A percentile compares a stretch with the other conserved stretches of the same genome.
These are phyloP conservation scores for Periophthalmus magnuspinnatus DNA, from an alignment of 2,797 vertebrate species.

Conservation along the genomic window DNA sequence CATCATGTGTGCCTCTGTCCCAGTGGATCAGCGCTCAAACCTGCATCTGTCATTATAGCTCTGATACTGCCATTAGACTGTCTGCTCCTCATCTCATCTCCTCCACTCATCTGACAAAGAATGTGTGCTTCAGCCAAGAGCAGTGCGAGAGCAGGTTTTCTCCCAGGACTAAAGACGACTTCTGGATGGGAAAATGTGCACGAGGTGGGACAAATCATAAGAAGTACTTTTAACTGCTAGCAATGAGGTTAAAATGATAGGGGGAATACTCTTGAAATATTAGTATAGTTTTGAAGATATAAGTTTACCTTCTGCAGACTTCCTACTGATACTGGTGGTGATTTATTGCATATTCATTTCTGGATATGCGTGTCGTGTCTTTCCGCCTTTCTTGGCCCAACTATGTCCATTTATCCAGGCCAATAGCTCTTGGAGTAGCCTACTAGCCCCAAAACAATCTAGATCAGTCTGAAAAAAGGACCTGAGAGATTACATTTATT, in stretches of 20 bases:
- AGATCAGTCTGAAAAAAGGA: neutral
- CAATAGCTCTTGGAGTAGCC: neutral
- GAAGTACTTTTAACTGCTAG: conserved; percentile 2
- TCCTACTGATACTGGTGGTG: neutral
- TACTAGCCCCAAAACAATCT: neutral
- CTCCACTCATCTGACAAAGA: conserved; percentile 48
- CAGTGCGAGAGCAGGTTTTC: conserved; percentile 41
- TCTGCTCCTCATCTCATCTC: conserved; percentile 35
- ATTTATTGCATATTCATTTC: neutral
- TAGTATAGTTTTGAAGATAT: neutral
- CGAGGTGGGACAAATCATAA: conserved; percentile 35
- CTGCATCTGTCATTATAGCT: conserved; percentile 62
- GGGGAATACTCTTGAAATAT: neutral
- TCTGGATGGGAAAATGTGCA: conserved; percentile 21
- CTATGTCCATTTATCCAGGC: neutral
- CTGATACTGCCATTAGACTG: conserved; percentile 54
- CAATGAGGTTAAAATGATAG: neutral
- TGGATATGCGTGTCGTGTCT: neutral
- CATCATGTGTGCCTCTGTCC: conserved; percentile 38
- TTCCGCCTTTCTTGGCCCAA: neutral
- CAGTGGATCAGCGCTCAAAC: conserved; percentile 48
- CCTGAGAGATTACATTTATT: neutral
- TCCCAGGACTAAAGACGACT: conserved; percentile 38
- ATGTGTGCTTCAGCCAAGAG: conserved; percentile 48
- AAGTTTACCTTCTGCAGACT: neutral